Conservation (phyloP, 2,888 invertebrate species). For the Pandemis corylana region DNA sequence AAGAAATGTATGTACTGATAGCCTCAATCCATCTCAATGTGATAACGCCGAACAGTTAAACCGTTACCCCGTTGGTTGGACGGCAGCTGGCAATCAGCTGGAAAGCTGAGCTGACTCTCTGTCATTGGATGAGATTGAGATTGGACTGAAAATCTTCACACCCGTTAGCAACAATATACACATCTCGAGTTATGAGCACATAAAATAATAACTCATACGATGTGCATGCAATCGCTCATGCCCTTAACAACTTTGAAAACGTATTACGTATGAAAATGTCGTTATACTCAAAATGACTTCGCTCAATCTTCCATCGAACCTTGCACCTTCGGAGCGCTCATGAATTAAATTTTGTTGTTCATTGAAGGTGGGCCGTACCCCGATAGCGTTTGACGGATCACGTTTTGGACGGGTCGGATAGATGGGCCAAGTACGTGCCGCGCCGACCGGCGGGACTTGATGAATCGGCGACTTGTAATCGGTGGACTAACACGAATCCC, state of each 20-base stretch:
- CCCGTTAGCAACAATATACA: neutral
- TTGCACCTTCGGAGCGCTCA: constrained; percentile 44
- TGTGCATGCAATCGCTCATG: constrained; percentile 25
- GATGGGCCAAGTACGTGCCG: constrained; percentile 78
- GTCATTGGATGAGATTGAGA: neutral
- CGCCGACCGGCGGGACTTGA: constrained; percentile 69
- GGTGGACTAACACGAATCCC: constrained; percentile 75
- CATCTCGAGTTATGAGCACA: neutral
- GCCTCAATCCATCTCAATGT: too few relatives aligned
- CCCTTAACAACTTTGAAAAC: constrained; percentile 10
- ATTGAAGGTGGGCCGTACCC: constrained; percentile 62
- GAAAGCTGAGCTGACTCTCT: neutral
- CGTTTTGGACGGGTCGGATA: constrained; percentile 70
- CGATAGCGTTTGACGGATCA: constrained; percentile 80
- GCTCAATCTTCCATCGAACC: constrained; percentile 45
- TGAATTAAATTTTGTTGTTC: constrained; percentile 74
- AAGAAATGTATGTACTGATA: too few relatives aligned
- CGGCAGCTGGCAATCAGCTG: neutral
- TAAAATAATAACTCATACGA: constrained; percentile 14
- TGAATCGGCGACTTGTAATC: constrained; percentile 81
- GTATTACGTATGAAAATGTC: constrained; percentile 32
- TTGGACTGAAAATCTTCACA: neutral
- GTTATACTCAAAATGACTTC: constrained; percentile 43
- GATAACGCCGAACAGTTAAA: too few relatives aligned
- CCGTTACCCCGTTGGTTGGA: neutral